phyloP scores from a whole-genome alignment of 2,113 vertebrate genomes.

The Ardeotis arabs region DNA sequence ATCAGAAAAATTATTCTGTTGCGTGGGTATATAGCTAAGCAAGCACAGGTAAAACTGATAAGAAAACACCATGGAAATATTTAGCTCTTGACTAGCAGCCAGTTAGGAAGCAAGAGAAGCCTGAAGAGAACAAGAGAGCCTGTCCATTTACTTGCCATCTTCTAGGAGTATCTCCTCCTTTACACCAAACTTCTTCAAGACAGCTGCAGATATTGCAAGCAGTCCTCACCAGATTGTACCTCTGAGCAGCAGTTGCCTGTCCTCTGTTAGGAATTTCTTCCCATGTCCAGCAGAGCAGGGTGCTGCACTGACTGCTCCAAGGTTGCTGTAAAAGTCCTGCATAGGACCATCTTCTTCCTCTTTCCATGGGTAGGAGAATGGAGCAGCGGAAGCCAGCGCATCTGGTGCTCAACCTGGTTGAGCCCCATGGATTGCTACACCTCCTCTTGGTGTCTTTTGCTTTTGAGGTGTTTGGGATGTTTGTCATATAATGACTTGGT shows the following conservation, averaged over 20 bases:
- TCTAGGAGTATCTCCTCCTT: neutral
- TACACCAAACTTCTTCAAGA: neutral
- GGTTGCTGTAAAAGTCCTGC: neutral
- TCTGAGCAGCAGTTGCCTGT: neutral
- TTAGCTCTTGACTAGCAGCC: neutral
- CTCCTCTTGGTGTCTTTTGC: neutral
- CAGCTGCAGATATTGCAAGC: neutral
- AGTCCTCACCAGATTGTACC: neutral
- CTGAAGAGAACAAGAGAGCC: neutral
- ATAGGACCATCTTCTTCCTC: neutral
- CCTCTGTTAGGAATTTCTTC: neutral
- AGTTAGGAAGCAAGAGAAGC: neutral
- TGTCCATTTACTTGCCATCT: neutral
- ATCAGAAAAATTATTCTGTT: neutral
- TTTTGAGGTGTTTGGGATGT: neutral
- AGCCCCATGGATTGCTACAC: neutral
- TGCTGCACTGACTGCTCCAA: neutral
- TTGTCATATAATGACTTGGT: neutral
- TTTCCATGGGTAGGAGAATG: neutral
- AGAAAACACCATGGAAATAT: neutral
- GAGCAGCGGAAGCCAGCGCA: neutral
- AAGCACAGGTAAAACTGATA: neutral
- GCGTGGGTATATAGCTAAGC: neutral
- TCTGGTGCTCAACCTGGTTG: neutral
- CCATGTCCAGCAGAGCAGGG: neutral